Evolutionary conservation across 1,140 invertebrate genomes (phyloP), one percentile per base, ranked within the genome.

Genomic region (Pantala flavescens): DNA sequence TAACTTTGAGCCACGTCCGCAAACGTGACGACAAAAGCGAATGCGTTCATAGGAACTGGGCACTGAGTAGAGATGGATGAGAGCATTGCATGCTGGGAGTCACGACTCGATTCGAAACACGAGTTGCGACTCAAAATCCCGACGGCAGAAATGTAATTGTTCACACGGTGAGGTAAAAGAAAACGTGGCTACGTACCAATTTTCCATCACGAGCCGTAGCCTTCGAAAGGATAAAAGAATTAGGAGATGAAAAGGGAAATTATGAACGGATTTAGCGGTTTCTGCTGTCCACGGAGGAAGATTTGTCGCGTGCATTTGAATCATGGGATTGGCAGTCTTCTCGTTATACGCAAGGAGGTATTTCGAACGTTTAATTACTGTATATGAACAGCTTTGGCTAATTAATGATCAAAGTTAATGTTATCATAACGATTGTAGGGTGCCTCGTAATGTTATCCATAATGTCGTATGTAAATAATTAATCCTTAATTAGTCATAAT

Each of bases 131-230:
- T 63, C 49, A 63, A 63, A 63, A 63, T 63, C 49, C 12, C 49
- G 49, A 63, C 49, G 49, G 49, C 49, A 63, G 49, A 63, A 63
- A 63, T 63, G 49, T 63, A 63, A 63, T 63, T 63, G 49, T 63
- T 63, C 49, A 63, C 49, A 63, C 49, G 49, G 49, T 63, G 49
- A 12, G 12, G 49, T 14, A 63, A 63, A 63, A 63, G n/a, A 63
- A 16, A 63, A 63, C 49, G 49, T 63, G 49, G 49, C 49, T 63
- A 7, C 12, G 49, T 63, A 63, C 49, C 49, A 63, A 63, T 63
- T 63, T 63, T 63, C 49, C n/a, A 63, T 63, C n/a, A 12, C 49
- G 12, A 63, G 49, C 12, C 49, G 3, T 63, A 3, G 12, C 49
- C 3, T 63, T 63, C 49, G n/a, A 16, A 3, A 5, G 49, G 16